Conservation (phyloP, 2,797 vertebrate species). For the Sylvilagus floridanus region DNA sequence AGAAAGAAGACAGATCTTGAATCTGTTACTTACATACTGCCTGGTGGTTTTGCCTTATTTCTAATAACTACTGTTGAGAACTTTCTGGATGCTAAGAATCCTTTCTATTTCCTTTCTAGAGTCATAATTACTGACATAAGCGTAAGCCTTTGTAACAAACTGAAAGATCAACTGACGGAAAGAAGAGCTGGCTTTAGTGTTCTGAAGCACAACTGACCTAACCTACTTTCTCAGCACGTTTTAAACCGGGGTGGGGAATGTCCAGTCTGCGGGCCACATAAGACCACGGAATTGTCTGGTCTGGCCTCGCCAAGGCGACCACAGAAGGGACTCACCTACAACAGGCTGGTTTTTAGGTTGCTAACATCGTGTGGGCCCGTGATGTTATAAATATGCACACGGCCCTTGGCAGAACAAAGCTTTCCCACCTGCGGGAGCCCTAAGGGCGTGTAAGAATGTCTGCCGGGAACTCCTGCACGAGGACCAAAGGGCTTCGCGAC, state of each 20-base stretch:
- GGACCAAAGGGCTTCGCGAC: background rate
- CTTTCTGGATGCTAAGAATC: background rate
- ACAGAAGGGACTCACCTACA: too few species aligned
- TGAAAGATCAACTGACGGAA: conserved; percentile 7
- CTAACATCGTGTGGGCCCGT: too few species aligned
- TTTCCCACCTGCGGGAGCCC: background rate
- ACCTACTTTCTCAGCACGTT: background rate
- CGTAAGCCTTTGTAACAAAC: conserved; percentile 6
- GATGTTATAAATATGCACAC: too few species aligned
- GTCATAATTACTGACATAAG: background rate
- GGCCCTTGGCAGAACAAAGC: too few species aligned
- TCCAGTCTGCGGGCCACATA: too few species aligned
- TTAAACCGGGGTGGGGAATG: background rate
- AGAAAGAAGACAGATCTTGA: background rate
- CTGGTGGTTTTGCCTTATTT: background rate
- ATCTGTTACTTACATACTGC: background rate
- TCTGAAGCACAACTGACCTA: background rate
- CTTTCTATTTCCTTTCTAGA: conserved; percentile 46
- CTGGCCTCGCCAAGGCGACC: too few species aligned
- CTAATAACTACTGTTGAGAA: background rate
- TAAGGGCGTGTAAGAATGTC: conserved; percentile 45
- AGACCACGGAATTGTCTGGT: too few species aligned
- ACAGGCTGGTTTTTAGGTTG: too few species aligned
- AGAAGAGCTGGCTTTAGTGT: conserved; percentile 40
- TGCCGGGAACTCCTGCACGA: conserved; percentile 5